A percentile compares a stretch with the other conserved stretches of the same genome.
Conservation (phyloP, 2,888 invertebrate species). For the Lepetodrilus schrolli region DNA sequence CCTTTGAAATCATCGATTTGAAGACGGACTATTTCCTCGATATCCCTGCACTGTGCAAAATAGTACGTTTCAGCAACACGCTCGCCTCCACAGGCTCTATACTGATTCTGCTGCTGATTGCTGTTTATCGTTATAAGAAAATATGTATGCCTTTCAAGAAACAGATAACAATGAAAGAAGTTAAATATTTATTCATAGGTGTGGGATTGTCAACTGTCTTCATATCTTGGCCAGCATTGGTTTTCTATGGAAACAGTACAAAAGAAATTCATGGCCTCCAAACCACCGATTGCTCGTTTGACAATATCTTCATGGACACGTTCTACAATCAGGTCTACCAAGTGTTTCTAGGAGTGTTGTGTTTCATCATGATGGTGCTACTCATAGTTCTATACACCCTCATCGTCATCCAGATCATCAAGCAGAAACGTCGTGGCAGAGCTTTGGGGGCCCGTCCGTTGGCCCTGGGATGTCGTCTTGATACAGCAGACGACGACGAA, state of each 20-base stretch:
- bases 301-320: constrained; percentile 1
- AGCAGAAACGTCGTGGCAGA: background rate
- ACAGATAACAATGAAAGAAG: background rate
- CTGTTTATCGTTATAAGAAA: constrained; percentile 6
- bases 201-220: background rate
- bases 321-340: background rate
- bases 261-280: background rate
- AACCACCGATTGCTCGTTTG: constrained; percentile 11
- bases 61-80: constrained; percentile 26
- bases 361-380: constrained; percentile 3
- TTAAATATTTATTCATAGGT: background rate
- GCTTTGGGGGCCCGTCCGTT: background rate
- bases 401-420: constrained; percentile 20
- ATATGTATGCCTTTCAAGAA: constrained; percentile 7
- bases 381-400: constrained; percentile 6
- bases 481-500: background rate
- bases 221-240: background rate
- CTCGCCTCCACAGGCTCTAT: background rate
- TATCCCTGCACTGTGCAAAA: constrained; percentile 14
- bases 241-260: constrained; percentile 12
- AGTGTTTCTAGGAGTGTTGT: constrained; percentile 10
- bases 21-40: constrained; percentile 17
- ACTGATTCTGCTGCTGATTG: background rate
- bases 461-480: background rate
- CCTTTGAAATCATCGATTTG: constrained; percentile 18